phyloP scores from a whole-genome alignment of 2,113 vertebrate genomes.

The Dicaeum eximium region DNA sequence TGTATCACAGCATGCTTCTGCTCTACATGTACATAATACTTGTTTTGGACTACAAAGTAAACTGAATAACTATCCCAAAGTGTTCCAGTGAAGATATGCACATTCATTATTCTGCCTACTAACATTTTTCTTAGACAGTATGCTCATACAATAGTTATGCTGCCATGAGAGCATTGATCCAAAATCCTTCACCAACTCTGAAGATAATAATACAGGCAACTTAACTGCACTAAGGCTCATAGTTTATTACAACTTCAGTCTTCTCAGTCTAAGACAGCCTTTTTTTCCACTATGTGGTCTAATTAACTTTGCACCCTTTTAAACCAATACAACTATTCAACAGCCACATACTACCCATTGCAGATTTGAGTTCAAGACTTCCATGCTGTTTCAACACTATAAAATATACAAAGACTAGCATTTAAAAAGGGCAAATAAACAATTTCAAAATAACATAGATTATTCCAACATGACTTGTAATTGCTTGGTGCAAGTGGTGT shows the following conservation, averaged over 20 bases:
- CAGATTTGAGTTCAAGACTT: not conserved
- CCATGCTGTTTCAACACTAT: not conserved
- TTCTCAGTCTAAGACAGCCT: not conserved
- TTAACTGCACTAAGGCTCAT: not conserved
- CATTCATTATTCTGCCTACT: not conserved
- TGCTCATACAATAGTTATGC: not conserved
- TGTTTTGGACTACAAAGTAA: not conserved
- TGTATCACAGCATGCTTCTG: not conserved
- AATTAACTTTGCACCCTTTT: not conserved
- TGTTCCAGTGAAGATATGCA: not conserved
- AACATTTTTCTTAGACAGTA: not conserved
- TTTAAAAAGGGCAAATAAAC: conserved; percentile 3
- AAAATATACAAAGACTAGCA: not conserved
- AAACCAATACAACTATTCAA: not conserved
- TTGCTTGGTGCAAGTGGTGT: not conserved
- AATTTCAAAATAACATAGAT: not conserved
- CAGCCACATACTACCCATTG: not conserved
- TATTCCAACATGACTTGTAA: conserved; percentile 9
- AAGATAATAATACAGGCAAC: not conserved
- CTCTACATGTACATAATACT: not conserved
- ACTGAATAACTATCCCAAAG: not conserved
- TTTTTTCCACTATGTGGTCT: not conserved
- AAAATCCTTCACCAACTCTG: not conserved
- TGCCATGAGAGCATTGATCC: not conserved
- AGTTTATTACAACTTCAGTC: not conserved